Evolutionary conservation across 2,113 vertebrate species (phyloP).

Genomic region (Rhodinocichla rosea): DNA sequence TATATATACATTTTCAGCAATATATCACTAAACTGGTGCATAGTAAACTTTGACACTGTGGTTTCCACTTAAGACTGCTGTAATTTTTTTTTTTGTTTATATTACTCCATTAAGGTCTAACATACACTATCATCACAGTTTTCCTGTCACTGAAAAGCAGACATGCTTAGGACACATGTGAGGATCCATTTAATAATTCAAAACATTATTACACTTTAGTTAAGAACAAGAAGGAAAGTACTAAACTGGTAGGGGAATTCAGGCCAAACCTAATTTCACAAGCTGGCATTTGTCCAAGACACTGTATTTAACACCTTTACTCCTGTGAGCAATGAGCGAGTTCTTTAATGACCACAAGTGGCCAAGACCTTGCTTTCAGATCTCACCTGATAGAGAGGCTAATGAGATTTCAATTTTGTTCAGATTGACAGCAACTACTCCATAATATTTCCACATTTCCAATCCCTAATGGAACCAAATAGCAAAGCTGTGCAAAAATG

Average conservation of each 20-base stretch:
- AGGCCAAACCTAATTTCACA: constrained; percentile 21
- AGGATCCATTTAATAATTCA: background rate
- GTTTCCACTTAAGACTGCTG: background rate
- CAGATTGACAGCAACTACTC: constrained; percentile 23
- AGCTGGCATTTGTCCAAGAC: constrained; percentile 21
- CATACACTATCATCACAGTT: background rate
- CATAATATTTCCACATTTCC: background rate
- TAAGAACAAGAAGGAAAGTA: background rate
- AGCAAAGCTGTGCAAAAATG: constrained; percentile 1
- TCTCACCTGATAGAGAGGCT: constrained; percentile 19
- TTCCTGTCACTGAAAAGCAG: background rate
- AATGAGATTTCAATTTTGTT: constrained; percentile 41
- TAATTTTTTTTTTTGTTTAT: background rate
- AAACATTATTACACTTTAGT: background rate
- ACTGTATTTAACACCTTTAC: constrained; percentile 32
- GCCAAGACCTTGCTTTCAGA: constrained; percentile 31
- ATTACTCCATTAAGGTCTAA: background rate
- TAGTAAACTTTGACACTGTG: background rate
- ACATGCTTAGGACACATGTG: background rate
- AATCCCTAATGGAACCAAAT: background rate
- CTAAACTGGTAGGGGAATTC: constrained; percentile 3
- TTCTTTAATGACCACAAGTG: constrained; percentile 40
- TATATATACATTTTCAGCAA: background rate
- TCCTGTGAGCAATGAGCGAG: background rate
- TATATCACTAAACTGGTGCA: background rate